phyloP scores from a whole-genome alignment of 2,888 invertebrate genomes.

The Drosophila anomalata region DNA sequence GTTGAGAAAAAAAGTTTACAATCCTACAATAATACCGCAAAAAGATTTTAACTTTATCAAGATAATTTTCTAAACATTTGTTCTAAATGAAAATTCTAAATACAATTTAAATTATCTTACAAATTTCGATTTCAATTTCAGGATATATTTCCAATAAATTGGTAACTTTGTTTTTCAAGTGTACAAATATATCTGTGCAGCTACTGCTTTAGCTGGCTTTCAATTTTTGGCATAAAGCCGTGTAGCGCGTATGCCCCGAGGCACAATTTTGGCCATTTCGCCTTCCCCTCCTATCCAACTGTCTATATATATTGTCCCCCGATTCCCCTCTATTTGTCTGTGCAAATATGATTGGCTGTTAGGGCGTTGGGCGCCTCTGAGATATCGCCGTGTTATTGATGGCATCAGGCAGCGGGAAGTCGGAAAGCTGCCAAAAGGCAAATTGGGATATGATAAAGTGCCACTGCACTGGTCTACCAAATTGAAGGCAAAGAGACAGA shows the following conservation, averaged over 20 bases:
- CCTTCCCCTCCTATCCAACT: neutral
- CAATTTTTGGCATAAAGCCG: conserved; percentile 74
- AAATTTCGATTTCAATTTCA: too few relatives aligned
- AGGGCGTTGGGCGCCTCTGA: conserved; percentile 51
- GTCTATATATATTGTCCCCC: conserved; percentile 24
- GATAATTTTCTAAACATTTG: neutral
- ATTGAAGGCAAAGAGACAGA: neutral
- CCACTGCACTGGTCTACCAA: conserved; percentile 18
- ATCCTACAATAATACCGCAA: neutral
- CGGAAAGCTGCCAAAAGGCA: conserved; percentile 24
- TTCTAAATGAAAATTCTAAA: too few relatives aligned
- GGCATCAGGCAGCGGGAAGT: conserved; percentile 36
- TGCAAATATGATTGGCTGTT: conserved; percentile 58
- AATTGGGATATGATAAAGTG: conserved; percentile 2
- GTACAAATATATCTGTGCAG: conserved; percentile 26
- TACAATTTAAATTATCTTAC: too few relatives aligned
- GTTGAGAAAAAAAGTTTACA: neutral
- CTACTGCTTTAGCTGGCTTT: conserved; percentile 51
- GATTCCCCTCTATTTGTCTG: conserved; percentile 27
- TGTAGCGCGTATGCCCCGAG: conserved; percentile 64
- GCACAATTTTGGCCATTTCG: conserved; percentile 16
- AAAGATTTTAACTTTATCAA: neutral
- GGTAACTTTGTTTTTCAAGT: neutral
- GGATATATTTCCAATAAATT: too few relatives aligned
- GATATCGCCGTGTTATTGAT: conserved; percentile 55